phyloP scores from a whole-genome alignment of 2,888 invertebrate species.

The Pantelozetes paolii region DNA sequence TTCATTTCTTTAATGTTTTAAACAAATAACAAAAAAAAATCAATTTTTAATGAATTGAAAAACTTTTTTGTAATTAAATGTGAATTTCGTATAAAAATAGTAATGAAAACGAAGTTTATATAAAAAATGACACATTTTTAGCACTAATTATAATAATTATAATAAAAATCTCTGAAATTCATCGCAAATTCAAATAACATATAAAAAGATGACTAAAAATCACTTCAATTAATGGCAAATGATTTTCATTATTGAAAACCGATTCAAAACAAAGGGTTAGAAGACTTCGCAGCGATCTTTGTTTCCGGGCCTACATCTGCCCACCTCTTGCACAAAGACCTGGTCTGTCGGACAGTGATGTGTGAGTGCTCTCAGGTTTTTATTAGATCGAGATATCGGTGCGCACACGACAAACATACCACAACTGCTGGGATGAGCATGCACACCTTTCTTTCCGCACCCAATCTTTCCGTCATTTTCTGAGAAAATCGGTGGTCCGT shows the following conservation, averaged over 20 bases:
- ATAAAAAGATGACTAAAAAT: constrained; percentile 32
- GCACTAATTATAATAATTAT: background rate
- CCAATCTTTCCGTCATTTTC: constrained; percentile 70
- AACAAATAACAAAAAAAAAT: background rate
- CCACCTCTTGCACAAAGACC: constrained; percentile 48
- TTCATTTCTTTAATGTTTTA: background rate
- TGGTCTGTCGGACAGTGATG: constrained; percentile 49
- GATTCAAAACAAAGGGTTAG: background rate
- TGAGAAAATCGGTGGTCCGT: constrained; percentile 50
- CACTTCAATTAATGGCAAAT: constrained; percentile 23
- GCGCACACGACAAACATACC: constrained; percentile 88
- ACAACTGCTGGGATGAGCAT: constrained; percentile 83
- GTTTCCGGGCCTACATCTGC: constrained; percentile 48
- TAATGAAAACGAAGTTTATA: background rate
- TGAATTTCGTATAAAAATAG: background rate
- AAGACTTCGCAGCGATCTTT: constrained; percentile 46
- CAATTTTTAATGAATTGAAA: background rate
- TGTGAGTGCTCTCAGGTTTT: constrained; percentile 45
- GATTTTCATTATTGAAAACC: background rate
- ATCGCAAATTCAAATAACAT: background rate
- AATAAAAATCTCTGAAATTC: background rate
- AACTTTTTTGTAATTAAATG: too few relatives aligned
- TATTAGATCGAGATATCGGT: constrained; percentile 44
- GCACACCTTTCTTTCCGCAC: constrained; percentile 83
- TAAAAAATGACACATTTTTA: background rate